A percentile compares a stretch with the other conserved stretches of the same genome.
Conservation (phyloP, 1,140 invertebrate genomes). For the Caenorhabditis elegans region DNA sequence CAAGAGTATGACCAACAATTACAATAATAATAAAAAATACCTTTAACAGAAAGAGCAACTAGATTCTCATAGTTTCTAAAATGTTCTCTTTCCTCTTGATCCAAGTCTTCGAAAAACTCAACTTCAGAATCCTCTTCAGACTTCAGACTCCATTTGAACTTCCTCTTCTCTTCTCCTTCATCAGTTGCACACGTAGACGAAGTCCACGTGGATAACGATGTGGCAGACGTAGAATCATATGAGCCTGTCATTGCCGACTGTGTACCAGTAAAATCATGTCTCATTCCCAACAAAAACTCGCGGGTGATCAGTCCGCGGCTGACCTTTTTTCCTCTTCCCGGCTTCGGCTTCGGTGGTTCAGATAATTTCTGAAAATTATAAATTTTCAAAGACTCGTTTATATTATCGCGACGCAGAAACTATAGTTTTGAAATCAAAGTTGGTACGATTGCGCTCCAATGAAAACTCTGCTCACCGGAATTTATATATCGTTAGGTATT, state of each 20-base stretch:
- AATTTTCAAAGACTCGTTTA: too few relatives aligned
- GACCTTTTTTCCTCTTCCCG: too few relatives aligned
- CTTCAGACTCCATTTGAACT: not conserved
- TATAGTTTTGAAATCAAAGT: too few relatives aligned
- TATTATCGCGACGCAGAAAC: too few relatives aligned
- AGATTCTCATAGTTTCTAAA: not conserved
- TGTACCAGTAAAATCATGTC: not conserved
- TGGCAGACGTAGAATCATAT: not conserved
- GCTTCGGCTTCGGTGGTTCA: too few relatives aligned
- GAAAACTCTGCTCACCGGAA: too few relatives aligned
- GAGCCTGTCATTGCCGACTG: not conserved
- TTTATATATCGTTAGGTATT: too few relatives aligned
- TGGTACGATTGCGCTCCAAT: too few relatives aligned
- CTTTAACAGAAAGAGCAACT: not conserved
- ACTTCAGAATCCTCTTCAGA: not conserved
- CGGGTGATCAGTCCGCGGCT: not conserved
- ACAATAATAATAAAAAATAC: not conserved
- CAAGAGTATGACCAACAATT: not conserved
- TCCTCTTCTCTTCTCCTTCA: not conserved
- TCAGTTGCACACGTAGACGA: not conserved
- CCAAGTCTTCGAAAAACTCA: not conserved
- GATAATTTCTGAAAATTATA: too few relatives aligned
- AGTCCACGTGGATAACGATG: not conserved
- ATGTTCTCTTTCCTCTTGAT: not conserved
- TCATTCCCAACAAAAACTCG: not conserved